These are phyloP conservation scores for Hipparchia semele DNA, from an alignment of 2,888 invertebrate genomes.

Conservation along the genomic window DNA sequence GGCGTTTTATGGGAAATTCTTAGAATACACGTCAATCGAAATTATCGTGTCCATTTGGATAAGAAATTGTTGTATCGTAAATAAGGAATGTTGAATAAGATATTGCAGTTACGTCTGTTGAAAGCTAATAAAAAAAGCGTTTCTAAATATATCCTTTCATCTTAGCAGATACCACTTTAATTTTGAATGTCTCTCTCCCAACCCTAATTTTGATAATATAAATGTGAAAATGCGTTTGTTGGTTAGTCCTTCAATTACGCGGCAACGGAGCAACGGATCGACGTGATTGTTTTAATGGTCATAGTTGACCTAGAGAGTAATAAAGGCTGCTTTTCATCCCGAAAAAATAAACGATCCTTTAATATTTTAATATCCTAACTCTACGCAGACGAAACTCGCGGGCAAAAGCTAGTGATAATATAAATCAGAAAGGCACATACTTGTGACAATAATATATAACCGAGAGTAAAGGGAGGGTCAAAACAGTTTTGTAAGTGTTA, in stretches of 20 bases:
- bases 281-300: too few species aligned
- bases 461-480: conserved; percentile 1
- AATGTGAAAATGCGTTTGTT: too few species aligned
- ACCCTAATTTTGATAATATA: too few species aligned
- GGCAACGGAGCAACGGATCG: not conserved
- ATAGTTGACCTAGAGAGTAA: too few species aligned
- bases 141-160: not conserved
- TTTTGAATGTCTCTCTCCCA: not conserved
- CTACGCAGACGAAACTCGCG: not conserved
- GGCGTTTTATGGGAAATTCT: conserved; percentile 40
- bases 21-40: conserved; percentile 16
- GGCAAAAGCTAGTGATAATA: too few species aligned
- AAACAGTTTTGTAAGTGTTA: conserved; percentile 29
- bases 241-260: too few species aligned
- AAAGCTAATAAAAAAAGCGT: not conserved
- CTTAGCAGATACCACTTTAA: not conserved
- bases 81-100: not conserved
- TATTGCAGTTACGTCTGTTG: not conserved
- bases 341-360: too few species aligned
- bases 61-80: not conserved
- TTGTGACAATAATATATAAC: conserved; percentile 4
- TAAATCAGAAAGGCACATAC: too few species aligned
- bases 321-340: too few species aligned
- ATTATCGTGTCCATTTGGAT: conserved; percentile 1
- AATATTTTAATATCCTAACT: too few species aligned